Base-by-base conservation (phyloP, 2,797 vertebrate genomes). In the Periophthalmus magnuspinnatus region DNA sequence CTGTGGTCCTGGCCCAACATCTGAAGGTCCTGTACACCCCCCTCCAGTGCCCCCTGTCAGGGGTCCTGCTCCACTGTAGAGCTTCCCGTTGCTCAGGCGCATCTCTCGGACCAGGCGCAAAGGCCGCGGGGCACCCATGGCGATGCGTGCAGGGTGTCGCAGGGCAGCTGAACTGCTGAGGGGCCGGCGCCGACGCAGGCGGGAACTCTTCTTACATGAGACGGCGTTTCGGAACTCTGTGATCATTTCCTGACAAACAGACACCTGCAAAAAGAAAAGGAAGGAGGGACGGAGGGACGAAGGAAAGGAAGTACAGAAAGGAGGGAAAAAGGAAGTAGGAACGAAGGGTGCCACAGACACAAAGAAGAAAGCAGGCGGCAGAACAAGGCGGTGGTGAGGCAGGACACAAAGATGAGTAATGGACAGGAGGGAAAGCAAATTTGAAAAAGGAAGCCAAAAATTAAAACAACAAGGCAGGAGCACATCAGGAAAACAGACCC, bases 191-290 rank as follows among this genome's bases (percentile, higher is more conserved):
- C 95, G 93, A 28, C 96, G 95, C 72, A 95, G 93, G 5, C 95
- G 95, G 10, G 95, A 95, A 47, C 92, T 96, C 91, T 97, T 97
- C 88, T 95, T 96, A 90, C 96, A 97, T 52, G 95, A 96, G 78
- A 97, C 94, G 5, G 95, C 96, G 66, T 96, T 96, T 81, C 95
- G 90, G 69, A 97, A 95, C 85, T 97, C 96, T 47, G 93, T 95
- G 86, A 97, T 89, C 96, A 97, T 97, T 92, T 97, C 96, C 91
- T 95, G 96, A 93, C 96, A 97, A 70, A 97, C 95, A 47, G 96
- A 97, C 83, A 96, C 94, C 96, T 97, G 77, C 5, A 80, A 68
- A 66, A 32, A 22, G 34, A 47, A 67, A 57, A 69, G 78, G 65
- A 61, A 77, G 77, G 69, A 81, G 76, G 72, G 66, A 69, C 66